These are phyloP conservation scores for Lagocephalus sceleratus DNA, from an alignment of 2,797 vertebrate genomes.

Conservation along the genomic window DNA sequence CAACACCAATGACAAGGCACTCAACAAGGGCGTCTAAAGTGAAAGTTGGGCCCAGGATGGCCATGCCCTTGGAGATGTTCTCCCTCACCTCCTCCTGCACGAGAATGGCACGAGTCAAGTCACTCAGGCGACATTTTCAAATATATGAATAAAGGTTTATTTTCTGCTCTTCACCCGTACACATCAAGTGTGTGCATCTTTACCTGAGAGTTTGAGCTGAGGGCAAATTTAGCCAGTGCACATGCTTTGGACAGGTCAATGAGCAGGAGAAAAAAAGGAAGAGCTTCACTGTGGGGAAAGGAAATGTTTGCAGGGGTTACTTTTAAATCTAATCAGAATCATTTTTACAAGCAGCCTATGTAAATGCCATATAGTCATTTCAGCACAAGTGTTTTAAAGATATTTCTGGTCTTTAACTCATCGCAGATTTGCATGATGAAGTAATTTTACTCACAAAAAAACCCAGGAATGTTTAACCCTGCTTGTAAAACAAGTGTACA, in stretches of 20 bases:
- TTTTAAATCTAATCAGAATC: no score
- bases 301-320: no score
- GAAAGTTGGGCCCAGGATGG: slow-evolving; percentile 94
- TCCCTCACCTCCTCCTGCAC: slow-evolving; percentile 95
- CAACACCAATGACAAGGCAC: slow-evolving; percentile 95
- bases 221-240: slow-evolving; percentile 92
- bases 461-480: no score
- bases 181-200: not conserved
- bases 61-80: slow-evolving; percentile 97
- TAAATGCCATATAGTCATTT: no score
- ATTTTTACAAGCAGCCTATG: no score
- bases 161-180: not conserved
- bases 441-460: no score
- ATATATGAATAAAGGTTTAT: no score
- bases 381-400: no score
- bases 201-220: slow-evolving; percentile 97
- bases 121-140: no score
- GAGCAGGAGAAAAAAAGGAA: slow-evolving; percentile 94
- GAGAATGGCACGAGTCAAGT: slow-evolving; percentile 9
- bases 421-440: no score
- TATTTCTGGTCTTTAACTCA: no score
- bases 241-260: slow-evolving; percentile 96
- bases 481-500: not conserved
- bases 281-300: slow-evolving; percentile 81
- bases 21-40: slow-evolving; percentile 95